These are phyloP conservation scores for Campodea augens DNA, from an alignment of 1,140 invertebrate genomes.

Conservation along the genomic window DNA sequence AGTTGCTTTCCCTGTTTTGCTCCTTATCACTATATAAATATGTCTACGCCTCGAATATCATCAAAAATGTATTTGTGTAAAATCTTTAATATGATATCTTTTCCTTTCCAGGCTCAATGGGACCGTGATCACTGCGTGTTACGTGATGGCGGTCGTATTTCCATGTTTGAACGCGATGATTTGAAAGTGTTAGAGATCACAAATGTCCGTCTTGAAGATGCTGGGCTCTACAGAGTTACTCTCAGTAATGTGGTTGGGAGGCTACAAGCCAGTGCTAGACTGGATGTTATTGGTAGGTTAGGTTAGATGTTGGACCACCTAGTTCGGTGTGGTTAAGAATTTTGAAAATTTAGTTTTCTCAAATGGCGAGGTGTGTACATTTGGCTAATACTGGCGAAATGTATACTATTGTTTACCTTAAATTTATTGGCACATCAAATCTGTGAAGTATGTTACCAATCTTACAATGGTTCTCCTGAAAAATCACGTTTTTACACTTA, in stretches of 20 bases:
- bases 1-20: too few species aligned
- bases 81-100: too few species aligned
- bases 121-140: slow-evolving; percentile 44
- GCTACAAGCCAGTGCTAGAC: slow-evolving; percentile 52
- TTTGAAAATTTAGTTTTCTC: too few species aligned
- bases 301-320: background rate
- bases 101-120: slow-evolving; percentile 59
- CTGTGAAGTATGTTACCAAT: too few species aligned
- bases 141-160: slow-evolving; percentile 40
- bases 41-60: too few species aligned
- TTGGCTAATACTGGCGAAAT: too few species aligned
- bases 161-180: slow-evolving; percentile 54
- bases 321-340: background rate
- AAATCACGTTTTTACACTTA: too few species aligned
- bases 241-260: slow-evolving; percentile 64
- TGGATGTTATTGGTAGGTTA: slow-evolving; percentile 51
- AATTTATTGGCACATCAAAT: slow-evolving; percentile 17
- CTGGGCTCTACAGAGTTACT: slow-evolving; percentile 57
- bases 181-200: slow-evolving; percentile 51
- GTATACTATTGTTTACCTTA: background rate
- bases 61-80: too few species aligned
- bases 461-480: too few species aligned
- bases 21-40: too few species aligned
- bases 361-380: too few species aligned
- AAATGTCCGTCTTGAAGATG: slow-evolving; percentile 53